These are phyloP conservation scores for Temnothorax ravouxi DNA, from an alignment of 2,888 invertebrate species.

Conservation along the genomic window DNA sequence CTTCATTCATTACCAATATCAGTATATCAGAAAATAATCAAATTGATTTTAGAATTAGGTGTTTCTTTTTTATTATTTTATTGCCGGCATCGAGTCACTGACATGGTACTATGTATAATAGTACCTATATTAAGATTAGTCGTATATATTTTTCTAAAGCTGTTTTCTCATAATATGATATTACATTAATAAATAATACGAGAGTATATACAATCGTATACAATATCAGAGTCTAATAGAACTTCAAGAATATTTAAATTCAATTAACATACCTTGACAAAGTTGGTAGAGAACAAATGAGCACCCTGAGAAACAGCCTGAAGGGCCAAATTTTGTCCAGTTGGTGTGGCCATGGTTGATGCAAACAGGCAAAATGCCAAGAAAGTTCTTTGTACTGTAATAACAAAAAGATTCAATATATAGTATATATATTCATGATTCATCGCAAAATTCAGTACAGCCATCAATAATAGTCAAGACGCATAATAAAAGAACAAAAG, in stretches of 20 bases:
- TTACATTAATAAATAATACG: background rate
- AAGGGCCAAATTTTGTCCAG: slow-evolving; percentile 37
- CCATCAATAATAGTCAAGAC: background rate
- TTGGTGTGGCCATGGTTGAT: slow-evolving; percentile 58
- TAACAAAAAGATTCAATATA: background rate
- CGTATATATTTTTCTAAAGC: background rate
- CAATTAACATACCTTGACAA: slow-evolving; percentile 71
- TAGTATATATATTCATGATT: too few species aligned
- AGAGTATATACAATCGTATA: background rate
- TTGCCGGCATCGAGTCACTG: background rate
- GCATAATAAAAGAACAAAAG: background rate
- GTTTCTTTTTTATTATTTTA: background rate
- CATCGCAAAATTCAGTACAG: background rate
- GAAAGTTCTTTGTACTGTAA: slow-evolving; percentile 59
- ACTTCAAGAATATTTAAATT: background rate
- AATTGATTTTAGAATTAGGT: background rate
- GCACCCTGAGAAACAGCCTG: slow-evolving; percentile 69
- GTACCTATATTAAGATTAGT: background rate
- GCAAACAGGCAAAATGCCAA: slow-evolving; percentile 53
- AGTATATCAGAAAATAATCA: slow-evolving; percentile 1
- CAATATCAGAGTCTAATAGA: background rate
- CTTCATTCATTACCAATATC: background rate
- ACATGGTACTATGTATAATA: background rate
- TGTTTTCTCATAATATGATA: background rate
- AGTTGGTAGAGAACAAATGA: slow-evolving; percentile 70